A percentile compares a stretch with the other conserved stretches of the same genome.
Conservation (phyloP, 2,113 vertebrate genomes). For the Tiliqua scincoides region DNA sequence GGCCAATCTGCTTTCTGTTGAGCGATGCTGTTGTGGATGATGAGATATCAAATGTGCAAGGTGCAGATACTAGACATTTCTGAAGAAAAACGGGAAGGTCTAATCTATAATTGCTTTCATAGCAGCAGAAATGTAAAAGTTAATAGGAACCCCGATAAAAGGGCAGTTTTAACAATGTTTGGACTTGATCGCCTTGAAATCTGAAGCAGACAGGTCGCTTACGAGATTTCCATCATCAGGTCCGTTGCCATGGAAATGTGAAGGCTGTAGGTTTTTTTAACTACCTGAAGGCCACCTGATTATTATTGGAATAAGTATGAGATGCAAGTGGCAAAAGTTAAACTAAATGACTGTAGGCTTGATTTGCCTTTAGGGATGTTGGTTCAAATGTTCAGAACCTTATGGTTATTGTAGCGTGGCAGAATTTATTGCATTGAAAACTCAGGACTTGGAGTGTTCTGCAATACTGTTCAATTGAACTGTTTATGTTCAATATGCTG, state of each 20-base stretch:
- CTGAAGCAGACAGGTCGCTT: constrained; percentile 8
- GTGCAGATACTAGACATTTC: not conserved
- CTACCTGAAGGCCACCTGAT: not conserved
- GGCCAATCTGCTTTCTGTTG: not conserved
- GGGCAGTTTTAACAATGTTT: constrained; percentile 6
- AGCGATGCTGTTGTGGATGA: not conserved
- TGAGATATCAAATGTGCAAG: not conserved
- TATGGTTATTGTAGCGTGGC: not conserved
- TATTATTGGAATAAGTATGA: not conserved
- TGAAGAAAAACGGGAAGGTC: not conserved
- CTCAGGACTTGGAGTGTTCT: not conserved
- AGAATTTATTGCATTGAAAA: not conserved
- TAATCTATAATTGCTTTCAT: constrained; percentile 8
- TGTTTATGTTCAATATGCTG: not conserved
- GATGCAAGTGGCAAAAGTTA: constrained; percentile 9
- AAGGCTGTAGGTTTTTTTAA: not conserved
- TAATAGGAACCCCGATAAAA: not conserved
- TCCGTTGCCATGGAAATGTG: constrained; percentile 9
- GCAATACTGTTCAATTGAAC: too few relatives aligned
- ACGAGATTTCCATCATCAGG: not conserved
- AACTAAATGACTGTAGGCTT: not conserved
- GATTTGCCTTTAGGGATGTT: not conserved
- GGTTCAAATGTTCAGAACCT: not conserved
- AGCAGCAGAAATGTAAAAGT: not conserved
- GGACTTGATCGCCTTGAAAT: constrained; percentile 10